These are phyloP conservation scores for Laothoe populi DNA, from an alignment of 2,888 invertebrate species.

Conservation along the genomic window DNA sequence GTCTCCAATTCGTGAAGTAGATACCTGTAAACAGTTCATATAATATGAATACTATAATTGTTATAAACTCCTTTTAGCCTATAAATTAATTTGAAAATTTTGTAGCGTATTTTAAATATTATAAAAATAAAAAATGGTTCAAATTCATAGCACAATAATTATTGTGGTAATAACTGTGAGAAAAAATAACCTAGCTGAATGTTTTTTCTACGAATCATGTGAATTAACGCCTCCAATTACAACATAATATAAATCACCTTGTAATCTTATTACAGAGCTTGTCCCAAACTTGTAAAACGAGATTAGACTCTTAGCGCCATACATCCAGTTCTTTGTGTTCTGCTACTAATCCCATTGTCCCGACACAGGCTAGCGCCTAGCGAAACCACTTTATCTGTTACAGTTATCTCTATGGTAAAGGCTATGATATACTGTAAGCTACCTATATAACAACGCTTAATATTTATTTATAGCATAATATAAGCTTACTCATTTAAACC, in stretches of 20 bases:
- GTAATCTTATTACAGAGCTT: conserved; percentile 73
- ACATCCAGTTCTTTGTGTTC: conserved; percentile 63
- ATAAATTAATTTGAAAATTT: too few species aligned
- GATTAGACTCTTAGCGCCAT: conserved; percentile 61
- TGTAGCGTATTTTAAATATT: too few species aligned
- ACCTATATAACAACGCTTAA: conserved; percentile 8
- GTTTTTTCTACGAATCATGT: conserved; percentile 3
- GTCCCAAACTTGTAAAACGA: conserved; percentile 64
- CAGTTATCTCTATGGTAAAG: conserved; percentile 40
- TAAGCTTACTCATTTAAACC: too few species aligned
- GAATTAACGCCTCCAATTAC: conserved; percentile 51
- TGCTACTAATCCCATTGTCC: conserved; percentile 71
- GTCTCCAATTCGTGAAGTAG: not conserved
- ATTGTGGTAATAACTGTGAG: too few species aligned
- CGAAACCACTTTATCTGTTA: conserved; percentile 58
- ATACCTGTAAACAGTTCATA: too few species aligned
- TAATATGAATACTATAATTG: too few species aligned
- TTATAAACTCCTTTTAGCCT: too few species aligned
- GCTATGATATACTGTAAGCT: conserved; percentile 21
- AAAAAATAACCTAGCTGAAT: too few species aligned
- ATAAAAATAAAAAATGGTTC: too few species aligned
- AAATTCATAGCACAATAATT: too few species aligned
- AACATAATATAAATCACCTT: conserved; percentile 40
- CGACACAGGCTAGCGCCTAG: conserved; percentile 53
- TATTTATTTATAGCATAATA: not conserved